Base-by-base conservation (phyloP, 1,140 invertebrate genomes). In the Oncopeltus fasciatus region DNA sequence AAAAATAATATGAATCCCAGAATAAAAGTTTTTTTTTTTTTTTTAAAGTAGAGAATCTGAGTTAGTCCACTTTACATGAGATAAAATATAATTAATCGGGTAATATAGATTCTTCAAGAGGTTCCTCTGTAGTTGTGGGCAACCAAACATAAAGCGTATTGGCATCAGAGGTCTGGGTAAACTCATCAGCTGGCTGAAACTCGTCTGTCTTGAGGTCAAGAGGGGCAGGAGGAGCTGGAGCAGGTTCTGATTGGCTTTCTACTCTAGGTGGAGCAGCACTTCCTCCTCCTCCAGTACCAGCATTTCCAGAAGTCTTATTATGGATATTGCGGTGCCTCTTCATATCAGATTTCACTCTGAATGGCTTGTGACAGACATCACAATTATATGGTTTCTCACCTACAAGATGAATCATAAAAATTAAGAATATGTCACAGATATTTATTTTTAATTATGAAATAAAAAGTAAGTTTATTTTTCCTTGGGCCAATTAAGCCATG, bases 241-340 rank as follows among this genome's bases (percentile, higher is more conserved):
- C 27, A n/a, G n/a, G n/a, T n/a, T n/a, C n/a, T n/a, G n/a, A n/a
- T n/a, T n/a, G n/a, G 12, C 9, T 9, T 11, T 60, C 59, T 24
- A 16, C 9, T 4, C 20, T 24, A 43, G 14, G 1, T 2, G n/a
- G 18, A 11, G 21, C 16, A 24, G 51, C 27, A 24, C n/a, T 20
- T 21, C 12, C 27, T n/a, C 12, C 14, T 20, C 1, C n/a, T 9
- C 16, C 21, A 29, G 12, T 9, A 18, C 24, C 16, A n/a, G 18
- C 38, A 44, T 38, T 24, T n/a, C 5, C 33, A 38, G 56, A 58
- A 16, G 82, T 81, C 18, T 80, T 72, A 11, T 72, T 77, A 67
- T 94, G 91, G 1, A 86, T 89, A 21, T 83, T 82, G 73, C 89
- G 80, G 72, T 96, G 94, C 1, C 92, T 76, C 65, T 90, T 90